Evolutionary conservation across 1,140 invertebrate species (phyloP).

Genomic region (Leptinotarsa undecemlineata): DNA sequence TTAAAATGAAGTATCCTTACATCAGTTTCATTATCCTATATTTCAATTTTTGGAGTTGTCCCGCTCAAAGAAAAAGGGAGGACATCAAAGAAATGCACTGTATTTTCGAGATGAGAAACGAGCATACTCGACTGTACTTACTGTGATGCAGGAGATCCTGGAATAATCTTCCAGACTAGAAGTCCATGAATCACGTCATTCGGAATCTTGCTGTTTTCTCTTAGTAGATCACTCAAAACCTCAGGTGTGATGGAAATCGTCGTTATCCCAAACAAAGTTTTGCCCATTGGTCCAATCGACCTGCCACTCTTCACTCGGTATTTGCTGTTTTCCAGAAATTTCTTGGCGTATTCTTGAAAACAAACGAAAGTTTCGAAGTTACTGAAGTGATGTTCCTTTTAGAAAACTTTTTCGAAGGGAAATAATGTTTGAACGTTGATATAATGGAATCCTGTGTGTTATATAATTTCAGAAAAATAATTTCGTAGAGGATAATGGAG

Average conservation of each 20-base stretch:
- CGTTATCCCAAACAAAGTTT: slow-evolving; percentile 81
- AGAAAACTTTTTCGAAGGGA: no score
- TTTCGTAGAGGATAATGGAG: no score
- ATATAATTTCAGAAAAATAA: no score
- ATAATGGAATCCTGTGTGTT: no score
- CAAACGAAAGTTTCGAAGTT: not conserved
- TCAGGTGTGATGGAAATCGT: slow-evolving; percentile 82
- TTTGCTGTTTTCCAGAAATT: slow-evolving; percentile 73
- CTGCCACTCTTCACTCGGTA: slow-evolving; percentile 34
- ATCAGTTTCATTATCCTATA: no score
- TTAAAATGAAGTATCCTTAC: no score
- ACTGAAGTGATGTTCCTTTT: not conserved
- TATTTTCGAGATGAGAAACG: no score
- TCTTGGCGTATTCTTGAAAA: slow-evolving; percentile 63
- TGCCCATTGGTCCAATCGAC: slow-evolving; percentile 35
- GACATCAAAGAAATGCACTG: no score
- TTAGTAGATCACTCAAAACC: slow-evolving; percentile 73
- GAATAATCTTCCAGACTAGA: slow-evolving; percentile 82
- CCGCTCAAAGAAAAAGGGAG: no score
- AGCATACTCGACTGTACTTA: slow-evolving; percentile 58
- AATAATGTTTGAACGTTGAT: no score
- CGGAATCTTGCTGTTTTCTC: slow-evolving; percentile 55
- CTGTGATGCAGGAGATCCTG: slow-evolving; percentile 84
- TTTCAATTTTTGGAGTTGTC: no score
- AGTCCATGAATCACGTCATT: slow-evolving; percentile 73